phyloP scores from a whole-genome alignment of 1,140 invertebrate genomes.

The Halictus rubicundus region DNA sequence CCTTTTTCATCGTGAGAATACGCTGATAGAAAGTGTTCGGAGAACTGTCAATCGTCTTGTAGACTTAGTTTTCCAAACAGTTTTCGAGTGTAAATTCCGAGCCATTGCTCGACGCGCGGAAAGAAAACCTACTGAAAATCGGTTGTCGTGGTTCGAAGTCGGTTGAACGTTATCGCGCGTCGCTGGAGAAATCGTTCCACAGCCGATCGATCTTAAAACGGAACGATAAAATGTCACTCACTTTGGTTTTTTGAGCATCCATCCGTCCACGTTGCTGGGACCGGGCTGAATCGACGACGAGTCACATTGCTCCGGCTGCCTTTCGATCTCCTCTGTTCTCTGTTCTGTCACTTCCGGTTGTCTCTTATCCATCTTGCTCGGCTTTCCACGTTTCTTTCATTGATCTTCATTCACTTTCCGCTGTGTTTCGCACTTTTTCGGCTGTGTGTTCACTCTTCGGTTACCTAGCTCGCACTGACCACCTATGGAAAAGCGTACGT shows the following conservation, averaged over 20 bases:
- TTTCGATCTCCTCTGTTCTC: background rate
- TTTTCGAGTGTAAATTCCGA: background rate
- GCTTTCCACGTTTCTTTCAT: background rate
- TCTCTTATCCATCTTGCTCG: background rate
- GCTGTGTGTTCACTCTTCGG: background rate
- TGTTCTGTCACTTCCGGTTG: background rate
- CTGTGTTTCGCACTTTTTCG: background rate
- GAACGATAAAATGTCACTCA: slow-evolving; percentile 47
- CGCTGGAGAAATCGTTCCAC: background rate
- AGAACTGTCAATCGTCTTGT: background rate
- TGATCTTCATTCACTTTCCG: background rate
- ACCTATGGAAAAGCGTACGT: background rate
- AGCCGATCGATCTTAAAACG: slow-evolving; percentile 24
- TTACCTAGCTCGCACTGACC: background rate
- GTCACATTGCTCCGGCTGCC: background rate
- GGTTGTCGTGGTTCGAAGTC: background rate
- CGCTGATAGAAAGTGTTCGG: background rate
- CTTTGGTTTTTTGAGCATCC: slow-evolving; percentile 51
- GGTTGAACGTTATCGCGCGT: background rate
- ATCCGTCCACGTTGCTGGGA: slow-evolving; percentile 43
- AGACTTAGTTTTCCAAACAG: background rate
- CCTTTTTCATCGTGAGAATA: background rate
- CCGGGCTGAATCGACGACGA: background rate
- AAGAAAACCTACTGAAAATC: background rate
- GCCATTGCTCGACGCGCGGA: background rate